Percentiles rank a stretch among this genome's conserved stretches.
Evolutionary conservation across 2,113 vertebrate species (phyloP).

Genomic region (Daubentonia madagascariensis): DNA sequence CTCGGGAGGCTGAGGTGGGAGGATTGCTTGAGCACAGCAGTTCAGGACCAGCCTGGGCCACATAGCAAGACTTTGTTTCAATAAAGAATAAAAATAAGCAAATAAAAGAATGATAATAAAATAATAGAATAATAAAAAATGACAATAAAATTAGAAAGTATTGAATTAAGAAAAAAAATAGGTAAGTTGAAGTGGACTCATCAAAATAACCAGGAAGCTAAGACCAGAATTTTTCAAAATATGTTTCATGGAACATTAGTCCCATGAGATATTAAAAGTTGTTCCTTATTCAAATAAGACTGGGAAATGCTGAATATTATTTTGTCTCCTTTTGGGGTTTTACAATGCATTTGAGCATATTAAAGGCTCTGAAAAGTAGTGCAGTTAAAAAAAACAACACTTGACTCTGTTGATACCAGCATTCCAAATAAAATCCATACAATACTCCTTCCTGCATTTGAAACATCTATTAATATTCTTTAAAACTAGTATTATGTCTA

Average conservation of each 20-base stretch:
- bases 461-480: background rate
- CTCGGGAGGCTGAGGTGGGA: no score
- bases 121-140: background rate
- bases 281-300: background rate
- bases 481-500: slow-evolving; percentile 3
- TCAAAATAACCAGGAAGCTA: background rate
- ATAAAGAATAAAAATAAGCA: no score
- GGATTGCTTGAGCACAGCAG: no score
- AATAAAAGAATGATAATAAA: background rate
- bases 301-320: background rate
- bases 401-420: background rate
- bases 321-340: background rate
- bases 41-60: no score
- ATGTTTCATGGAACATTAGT: background rate
- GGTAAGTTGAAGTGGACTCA: background rate
- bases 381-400: background rate
- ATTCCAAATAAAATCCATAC: background rate
- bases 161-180: background rate
- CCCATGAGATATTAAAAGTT: background rate
- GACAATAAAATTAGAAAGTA: background rate
- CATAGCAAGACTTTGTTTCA: no score
- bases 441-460: background rate
- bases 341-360: background rate
- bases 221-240: slow-evolving; percentile 6
- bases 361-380: background rate